Conservation (phyloP, 2,888 invertebrate genomes). For the Dynastes maya region DNA sequence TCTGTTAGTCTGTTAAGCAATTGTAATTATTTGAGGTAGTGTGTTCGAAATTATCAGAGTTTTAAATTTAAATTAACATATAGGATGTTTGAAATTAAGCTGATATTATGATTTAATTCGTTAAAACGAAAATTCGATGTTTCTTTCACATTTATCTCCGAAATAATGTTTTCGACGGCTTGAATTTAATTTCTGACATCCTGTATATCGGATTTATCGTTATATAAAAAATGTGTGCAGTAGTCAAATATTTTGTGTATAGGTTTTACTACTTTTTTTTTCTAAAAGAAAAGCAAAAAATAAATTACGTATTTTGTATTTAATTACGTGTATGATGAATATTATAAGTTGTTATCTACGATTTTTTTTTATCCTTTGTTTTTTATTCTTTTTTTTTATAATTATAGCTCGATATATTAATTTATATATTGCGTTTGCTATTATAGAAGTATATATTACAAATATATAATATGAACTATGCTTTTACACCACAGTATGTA, state of each 20-base stretch:
- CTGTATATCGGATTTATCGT: no score
- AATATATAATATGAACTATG: constrained; percentile 51
- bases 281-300: constrained; percentile 22
- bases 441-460: constrained; percentile 36
- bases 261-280: neutral
- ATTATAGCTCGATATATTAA: constrained; percentile 26
- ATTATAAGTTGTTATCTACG: constrained; percentile 19
- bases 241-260: no score
- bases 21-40: constrained; percentile 3
- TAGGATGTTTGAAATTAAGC: neutral
- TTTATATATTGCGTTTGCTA: constrained; percentile 45
- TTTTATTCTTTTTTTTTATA: constrained; percentile 26
- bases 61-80: neutral
- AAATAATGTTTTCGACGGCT: no score
- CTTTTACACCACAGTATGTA: constrained; percentile 56
- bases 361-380: constrained; percentile 20
- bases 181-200: no score
- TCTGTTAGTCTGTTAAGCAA: no score
- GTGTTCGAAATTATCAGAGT: neutral
- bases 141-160: no score
- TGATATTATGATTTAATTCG: no score
- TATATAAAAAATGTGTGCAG: no score
- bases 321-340: neutral
- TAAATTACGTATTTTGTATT: constrained; percentile 24
- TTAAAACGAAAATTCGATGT: no score